Conservation (phyloP, 2,888 invertebrate species). For the Meteorus cinctellus region DNA sequence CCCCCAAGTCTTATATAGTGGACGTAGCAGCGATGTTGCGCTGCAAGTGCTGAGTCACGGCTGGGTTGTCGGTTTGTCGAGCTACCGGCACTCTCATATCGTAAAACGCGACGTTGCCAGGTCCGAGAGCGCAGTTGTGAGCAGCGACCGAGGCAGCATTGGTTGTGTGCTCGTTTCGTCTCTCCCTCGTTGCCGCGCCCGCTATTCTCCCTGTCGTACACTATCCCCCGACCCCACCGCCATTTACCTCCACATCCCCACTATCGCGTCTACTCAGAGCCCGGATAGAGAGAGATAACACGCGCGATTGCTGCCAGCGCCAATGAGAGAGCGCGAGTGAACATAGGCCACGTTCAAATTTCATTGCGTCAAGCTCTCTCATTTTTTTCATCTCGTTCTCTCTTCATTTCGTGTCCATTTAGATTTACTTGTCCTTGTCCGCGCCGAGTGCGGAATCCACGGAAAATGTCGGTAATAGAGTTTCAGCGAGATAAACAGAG, state of each 20-base stretch:
- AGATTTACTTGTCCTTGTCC: conserved; percentile 13
- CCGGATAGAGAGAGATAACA: conserved; percentile 44
- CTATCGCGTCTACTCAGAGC: conserved; percentile 39
- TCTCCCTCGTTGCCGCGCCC: conserved; percentile 46
- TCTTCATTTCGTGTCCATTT: conserved; percentile 9
- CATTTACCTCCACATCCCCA: conserved; percentile 31
- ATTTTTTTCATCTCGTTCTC: conserved; percentile 44
- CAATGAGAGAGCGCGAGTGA: conserved; percentile 44
- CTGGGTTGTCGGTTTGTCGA: conserved; percentile 63
- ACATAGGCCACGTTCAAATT: conserved; percentile 66
- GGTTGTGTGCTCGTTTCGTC: conserved; percentile 39
- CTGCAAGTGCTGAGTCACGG: conserved; percentile 58
- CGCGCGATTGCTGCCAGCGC: conserved; percentile 26
- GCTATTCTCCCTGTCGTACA: conserved; percentile 37
- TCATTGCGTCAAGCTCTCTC: conserved; percentile 66
- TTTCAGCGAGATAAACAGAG: conserved; percentile 67
- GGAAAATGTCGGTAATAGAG: conserved; percentile 68
- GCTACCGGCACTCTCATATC: conserved; percentile 31
- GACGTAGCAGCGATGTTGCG: conserved; percentile 54
- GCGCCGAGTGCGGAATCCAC: conserved; percentile 51
- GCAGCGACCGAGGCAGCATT: conserved; percentile 5
- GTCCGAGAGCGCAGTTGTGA: conserved; percentile 36
- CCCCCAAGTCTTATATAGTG: conserved; percentile 50
- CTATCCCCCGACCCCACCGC: conserved; percentile 18
- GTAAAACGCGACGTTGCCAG: conserved; percentile 53